Evolutionary conservation across 2,113 vertebrate genomes (phyloP), one percentile per base, ranked within the genome.

Genomic region (Spermophilus dauricus): DNA sequence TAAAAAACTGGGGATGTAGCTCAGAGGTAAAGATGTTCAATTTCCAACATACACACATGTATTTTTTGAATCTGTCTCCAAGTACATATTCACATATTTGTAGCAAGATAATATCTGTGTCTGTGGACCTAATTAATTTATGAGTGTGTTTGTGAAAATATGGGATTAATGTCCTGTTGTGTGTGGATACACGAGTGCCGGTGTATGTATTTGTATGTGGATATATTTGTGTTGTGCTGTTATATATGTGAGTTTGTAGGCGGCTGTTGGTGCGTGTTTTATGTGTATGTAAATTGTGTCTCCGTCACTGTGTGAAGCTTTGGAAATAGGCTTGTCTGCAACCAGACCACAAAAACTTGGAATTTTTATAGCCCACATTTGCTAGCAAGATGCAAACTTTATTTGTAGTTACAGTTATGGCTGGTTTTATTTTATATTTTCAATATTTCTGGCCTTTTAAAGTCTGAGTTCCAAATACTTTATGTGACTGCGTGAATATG

Each of bases 341-440:
- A 86, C 73, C 94, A 96, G 98, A 98, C 98, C 91, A 0, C 98
- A 99, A 70, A 96, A 97, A 73, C 94, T 98, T 98, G 98, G 98
- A 98, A 97, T 98, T 97, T 98, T 97, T 98, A 98, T 97, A 96
- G 85, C 65, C 10, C 48, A 51, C 94, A 96, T 97, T 98, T 97
- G 98, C 58, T 97, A 97, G 91, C 97, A 92, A 92, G 51, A 98
- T 97, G 98, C 86, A 98, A 98, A 96, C 87, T 97, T 98, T 98
- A 98, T 98, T 98, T 97, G 96, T 73, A 81, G 84, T 98, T 98
- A 97, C 63, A 53, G 72, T 98, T 98, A 98, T 98, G 97, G 98
- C 96, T 98, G 98, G 90, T 58, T 98, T 97, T 97, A 96, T 92
- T 98, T 97, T 97, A 95, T 90, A 97, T 98, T 97, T 98, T 97